Evolutionary conservation across 2,113 vertebrate species (phyloP).

Genomic region (Ceyx margarethae): DNA sequence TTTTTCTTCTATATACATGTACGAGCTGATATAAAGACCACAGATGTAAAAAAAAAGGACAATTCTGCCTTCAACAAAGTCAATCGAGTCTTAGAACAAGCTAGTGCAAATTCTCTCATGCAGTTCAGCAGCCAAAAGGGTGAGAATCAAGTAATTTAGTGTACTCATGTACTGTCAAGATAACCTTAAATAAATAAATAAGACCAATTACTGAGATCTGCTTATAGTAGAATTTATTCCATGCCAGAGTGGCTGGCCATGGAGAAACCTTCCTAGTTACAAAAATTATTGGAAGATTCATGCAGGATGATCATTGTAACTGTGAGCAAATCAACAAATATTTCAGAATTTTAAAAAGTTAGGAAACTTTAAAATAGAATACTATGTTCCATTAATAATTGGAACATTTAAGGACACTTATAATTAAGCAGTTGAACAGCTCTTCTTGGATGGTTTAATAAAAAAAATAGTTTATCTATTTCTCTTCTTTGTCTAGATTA

Average conservation of each 20-base stretch:
- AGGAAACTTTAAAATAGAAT: neutral
- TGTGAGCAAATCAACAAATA: neutral
- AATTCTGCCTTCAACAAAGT: neutral
- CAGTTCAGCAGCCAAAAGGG: neutral
- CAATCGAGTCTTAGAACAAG: neutral
- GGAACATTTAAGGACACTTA: neutral
- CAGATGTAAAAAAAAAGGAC: neutral
- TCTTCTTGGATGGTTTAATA: neutral
- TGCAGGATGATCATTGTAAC: neutral
- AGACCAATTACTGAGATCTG: neutral
- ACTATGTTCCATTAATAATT: neutral
- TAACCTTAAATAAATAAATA: neutral
- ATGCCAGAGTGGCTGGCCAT: neutral
- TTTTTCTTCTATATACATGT: neutral
- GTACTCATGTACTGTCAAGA: neutral
- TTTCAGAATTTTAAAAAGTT: neutral
- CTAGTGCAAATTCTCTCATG: neutral
- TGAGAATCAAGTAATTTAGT: neutral
- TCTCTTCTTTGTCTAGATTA: neutral
- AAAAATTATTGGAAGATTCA: neutral
- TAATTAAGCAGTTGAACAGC: neutral
- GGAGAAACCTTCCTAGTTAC: neutral
- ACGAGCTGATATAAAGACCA: neutral
- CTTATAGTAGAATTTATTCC: neutral
- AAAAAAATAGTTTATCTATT: neutral